Evolutionary conservation across 2,113 vertebrate genomes (phyloP), one percentile per base, ranked within the genome.

Genomic region (Ciconia boyciana): DNA sequence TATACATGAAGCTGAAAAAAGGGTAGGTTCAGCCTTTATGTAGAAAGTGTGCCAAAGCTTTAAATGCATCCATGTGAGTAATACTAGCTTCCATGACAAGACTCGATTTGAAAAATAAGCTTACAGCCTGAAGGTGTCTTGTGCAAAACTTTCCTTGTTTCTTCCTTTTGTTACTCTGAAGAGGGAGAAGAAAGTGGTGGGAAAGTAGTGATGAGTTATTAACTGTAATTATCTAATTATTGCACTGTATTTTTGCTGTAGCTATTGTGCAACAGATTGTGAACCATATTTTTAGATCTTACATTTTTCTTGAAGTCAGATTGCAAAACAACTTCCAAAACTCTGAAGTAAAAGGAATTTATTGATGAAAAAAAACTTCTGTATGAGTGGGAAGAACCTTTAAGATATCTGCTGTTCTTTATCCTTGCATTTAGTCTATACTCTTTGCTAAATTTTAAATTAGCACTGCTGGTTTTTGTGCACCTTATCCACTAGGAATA

Each of bases 181-280:
- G 79, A 93, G 61, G 61, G 68, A 80, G 87, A 93, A 69, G 83
- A 94, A 92, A 95, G 85, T 91, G 93, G 79, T 94, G 74, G 87
- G 94, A 96, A 93, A 97, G 91, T 89, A 84, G 84, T 82, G 95
- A 97, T 85, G 96, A 89, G 64, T 94, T 96, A 96, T 97, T 96
- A 93, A 91, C 85, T 88, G 3, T 92, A 94, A 95, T 96, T 94
- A 94, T 58, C 39, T 91, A 92, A 93, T 88, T 95, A 72, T 78
- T 96, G 83, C 51, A 29, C 83, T 86, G 83, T 86, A 65, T 94
- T 92, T 77, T 78, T 90, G 49, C 87, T 90, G 77, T 83, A 95
- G 91, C 90, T 90, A 84, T 91, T 96, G 91, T 93, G 90, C 69
- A 97, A 94, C 90, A 95, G 94, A 92, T 95, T 97, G 95, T 61